Evolutionary conservation across 2,888 invertebrate species (phyloP), one percentile per base, ranked within the genome.

Genomic region (Azorinus chamasolen): DNA sequence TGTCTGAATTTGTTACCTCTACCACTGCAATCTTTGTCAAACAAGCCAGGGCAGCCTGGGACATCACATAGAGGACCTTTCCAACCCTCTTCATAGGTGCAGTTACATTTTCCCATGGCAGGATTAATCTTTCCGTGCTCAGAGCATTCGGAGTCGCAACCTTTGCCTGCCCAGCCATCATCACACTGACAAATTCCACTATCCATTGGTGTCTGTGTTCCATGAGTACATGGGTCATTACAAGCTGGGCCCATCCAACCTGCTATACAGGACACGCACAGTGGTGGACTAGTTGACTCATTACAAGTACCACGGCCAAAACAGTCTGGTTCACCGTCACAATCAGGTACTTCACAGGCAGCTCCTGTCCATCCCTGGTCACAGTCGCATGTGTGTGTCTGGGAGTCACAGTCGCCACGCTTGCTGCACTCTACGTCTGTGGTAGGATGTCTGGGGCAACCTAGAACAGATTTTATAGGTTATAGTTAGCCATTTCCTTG

Each of bases 71-170:
- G 62, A 22, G 51, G 50, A 37, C 85, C 89, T 62, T 86, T 88
- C 86, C 87, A 89, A 8, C 89, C 89, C 6, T 82, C 73, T 5
- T 77, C 82, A 46, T 88, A 89, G 63, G 83, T 83, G 73, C 89
- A 89, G 10, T 68, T 73, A 80, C 89, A 89, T 18, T 12, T 37
- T 2, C 83, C 84, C 16, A 64, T 79, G 1, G 20, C 12, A n/a
- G 43, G 12, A 16, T 51, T 50, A 22, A 89, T 85, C 1, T 32
- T 10, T 1, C 89, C 89, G 77, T 89, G 81, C 32, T 77, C 88
- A 2, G 88, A 87, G 55, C 89, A 89, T 63, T 89, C 88, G 1
- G 87, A 88, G 75, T 89, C 71, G 70, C 89, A 89, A 4, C 86
- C 87, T 12, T 84, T 83, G 0, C 89, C 89, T 2, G 85, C 79